Conservation (phyloP, 1,140 invertebrate genomes). For the Rhyzopertha dominica region DNA sequence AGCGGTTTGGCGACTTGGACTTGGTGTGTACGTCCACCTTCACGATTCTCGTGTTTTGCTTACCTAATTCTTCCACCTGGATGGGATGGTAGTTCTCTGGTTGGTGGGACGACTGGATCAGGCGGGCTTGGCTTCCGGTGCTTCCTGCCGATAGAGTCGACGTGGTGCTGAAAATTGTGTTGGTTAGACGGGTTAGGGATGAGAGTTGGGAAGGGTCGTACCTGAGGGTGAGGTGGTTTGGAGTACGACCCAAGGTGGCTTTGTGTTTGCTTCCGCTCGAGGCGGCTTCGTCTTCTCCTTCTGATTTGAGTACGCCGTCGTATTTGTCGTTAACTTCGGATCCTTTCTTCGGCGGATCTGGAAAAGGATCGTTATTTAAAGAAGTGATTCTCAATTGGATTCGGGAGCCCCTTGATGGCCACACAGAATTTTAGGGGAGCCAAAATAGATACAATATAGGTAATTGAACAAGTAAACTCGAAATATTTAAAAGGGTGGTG, state of each 20-base stretch:
- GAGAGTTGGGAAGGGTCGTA: no score
- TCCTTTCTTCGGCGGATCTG: constrained; percentile 43
- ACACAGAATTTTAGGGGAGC: no score
- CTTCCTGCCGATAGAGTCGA: constrained; percentile 91
- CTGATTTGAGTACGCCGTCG: constrained; percentile 76
- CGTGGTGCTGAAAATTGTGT: constrained; percentile 64
- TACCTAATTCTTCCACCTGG: constrained; percentile 81
- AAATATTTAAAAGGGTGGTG: no score
- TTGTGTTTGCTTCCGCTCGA: constrained; percentile 63
- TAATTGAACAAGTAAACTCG: no score
- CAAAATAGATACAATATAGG: no score
- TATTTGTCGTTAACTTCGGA: constrained; percentile 54
- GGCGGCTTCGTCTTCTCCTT: constrained; percentile 79
- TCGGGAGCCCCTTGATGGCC: no score
- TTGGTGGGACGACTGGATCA: constrained; percentile 90
- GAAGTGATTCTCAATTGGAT: no score
- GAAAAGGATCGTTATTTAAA: constrained; percentile 12
- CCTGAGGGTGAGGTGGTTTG: constrained; percentile 86
- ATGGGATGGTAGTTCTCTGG: constrained; percentile 83
- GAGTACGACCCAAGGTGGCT: constrained; percentile 73
- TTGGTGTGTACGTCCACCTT: constrained; percentile 31
- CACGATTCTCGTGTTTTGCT: constrained; percentile 45
- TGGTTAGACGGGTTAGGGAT: no score
- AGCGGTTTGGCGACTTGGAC: constrained; percentile 26
- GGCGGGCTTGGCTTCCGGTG: constrained; percentile 85